Percentiles rank a stretch among this genome's conserved stretches.
These are phyloP conservation scores for Drosophila putrida DNA, from an alignment of 2,888 invertebrate species.

Conservation along the genomic window DNA sequence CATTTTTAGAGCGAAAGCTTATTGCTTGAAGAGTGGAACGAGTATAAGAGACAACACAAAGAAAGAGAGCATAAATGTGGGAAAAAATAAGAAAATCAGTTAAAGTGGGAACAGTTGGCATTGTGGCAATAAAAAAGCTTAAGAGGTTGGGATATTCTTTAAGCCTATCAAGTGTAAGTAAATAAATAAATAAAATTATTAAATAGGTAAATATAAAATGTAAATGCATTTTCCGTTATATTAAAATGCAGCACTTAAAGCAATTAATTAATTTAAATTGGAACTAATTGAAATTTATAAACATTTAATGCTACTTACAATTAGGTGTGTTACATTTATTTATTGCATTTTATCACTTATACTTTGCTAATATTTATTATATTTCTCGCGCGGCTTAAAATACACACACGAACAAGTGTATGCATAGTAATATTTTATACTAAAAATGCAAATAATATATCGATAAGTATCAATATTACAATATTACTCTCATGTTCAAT, in stretches of 20 bases:
- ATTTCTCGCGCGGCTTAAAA: background rate
- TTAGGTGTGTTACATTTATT: conserved; percentile 4
- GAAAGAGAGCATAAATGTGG: conserved; percentile 9
- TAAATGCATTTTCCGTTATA: no score
- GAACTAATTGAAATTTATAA: background rate
- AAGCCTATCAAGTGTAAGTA: background rate
- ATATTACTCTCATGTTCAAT: conserved; percentile 26
- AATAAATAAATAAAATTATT: background rate
- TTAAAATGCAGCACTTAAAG: background rate
- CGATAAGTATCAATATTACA: background rate
- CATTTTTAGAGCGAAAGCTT: conserved; percentile 46
- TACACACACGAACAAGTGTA: conserved; percentile 1
- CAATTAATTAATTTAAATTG: background rate
- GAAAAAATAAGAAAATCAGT: background rate
- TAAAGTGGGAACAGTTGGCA: conserved; percentile 49
- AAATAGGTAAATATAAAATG: background rate
- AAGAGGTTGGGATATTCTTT: background rate
- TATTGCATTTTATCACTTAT: conserved; percentile 1
- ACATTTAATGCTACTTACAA: background rate
- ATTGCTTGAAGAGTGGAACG: background rate
- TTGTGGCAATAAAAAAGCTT: background rate
- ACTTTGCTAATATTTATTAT: background rate
- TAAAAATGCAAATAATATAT: conserved; percentile 2
- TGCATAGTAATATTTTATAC: conserved; percentile 2
- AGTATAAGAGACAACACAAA: conserved; percentile 39